Conservation (phyloP, 2,113 vertebrate genomes). For the Xyrauchen texanus region DNA sequence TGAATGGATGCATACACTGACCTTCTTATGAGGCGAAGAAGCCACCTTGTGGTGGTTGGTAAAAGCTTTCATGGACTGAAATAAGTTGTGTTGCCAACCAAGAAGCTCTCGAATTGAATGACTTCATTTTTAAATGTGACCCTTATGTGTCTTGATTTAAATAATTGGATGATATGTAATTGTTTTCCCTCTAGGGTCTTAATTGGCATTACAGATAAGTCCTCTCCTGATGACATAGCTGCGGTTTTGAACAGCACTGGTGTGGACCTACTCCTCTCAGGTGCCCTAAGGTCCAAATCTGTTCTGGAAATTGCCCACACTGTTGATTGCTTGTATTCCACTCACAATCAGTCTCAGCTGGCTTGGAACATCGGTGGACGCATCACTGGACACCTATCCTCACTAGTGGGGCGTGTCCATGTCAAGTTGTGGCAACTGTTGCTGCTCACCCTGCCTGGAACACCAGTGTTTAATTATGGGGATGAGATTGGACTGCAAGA, state of each 20-base stretch:
- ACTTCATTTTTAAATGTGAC: too few relatives aligned
- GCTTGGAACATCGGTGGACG: conserved; percentile 70
- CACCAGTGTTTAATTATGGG: conserved; percentile 80
- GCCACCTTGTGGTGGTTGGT: conserved; percentile 13
- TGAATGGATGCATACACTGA: background rate
- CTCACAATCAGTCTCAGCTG: conserved; percentile 58
- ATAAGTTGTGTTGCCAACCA: background rate
- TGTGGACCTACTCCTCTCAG: conserved; percentile 73
- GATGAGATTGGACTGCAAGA: conserved; percentile 81
- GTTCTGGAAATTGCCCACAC: conserved; percentile 15
- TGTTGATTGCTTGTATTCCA: conserved; percentile 57
- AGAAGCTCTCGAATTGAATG: too few relatives aligned
- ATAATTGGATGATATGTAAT: background rate
- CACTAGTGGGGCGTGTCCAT: conserved; percentile 52
- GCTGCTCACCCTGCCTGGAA: conserved; percentile 82
- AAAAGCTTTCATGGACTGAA: background rate
- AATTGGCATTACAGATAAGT: conserved; percentile 62
- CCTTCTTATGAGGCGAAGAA: background rate
- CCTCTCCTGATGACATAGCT: conserved; percentile 53
- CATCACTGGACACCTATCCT: conserved; percentile 68
- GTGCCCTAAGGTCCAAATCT: conserved; percentile 45
- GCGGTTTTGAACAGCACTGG: conserved; percentile 60
- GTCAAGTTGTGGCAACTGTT: conserved; percentile 76
- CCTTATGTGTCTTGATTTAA: too few relatives aligned
- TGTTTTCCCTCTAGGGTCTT: conserved; percentile 61